Conservation (phyloP, 1,140 invertebrate genomes). For the Euwallacea fornicatus region DNA sequence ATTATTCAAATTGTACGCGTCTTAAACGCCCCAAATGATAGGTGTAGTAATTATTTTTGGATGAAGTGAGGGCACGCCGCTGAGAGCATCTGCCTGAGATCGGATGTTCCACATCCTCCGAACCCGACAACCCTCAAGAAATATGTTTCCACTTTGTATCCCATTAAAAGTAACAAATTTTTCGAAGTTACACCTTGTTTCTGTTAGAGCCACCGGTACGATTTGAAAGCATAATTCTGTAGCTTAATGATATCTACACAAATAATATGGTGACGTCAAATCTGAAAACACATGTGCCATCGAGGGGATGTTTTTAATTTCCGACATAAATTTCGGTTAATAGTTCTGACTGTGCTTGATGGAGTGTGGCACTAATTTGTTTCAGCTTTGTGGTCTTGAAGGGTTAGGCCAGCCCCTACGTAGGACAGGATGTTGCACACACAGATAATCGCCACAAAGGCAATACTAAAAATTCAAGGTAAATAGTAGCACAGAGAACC, state of each 20-base stretch:
- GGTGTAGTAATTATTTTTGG: not conserved
- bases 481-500: not conserved
- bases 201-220: not conserved
- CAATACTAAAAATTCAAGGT: too few relatives aligned
- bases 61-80: constrained; percentile 8
- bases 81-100: constrained; percentile 11
- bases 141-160: constrained; percentile 24
- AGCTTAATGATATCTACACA: not conserved
- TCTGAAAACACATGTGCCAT: not conserved
- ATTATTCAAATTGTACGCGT: not conserved
- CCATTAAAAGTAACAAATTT: constrained; percentile 23
- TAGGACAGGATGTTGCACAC: not conserved
- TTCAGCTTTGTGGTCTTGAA: not conserved
- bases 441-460: not conserved
- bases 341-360: not conserved
- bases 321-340: not conserved
- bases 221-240: constrained; percentile 4
- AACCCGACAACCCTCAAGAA: constrained; percentile 3
- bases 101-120: constrained; percentile 19
- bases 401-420: not conserved
- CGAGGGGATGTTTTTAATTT: not conserved
- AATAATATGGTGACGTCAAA: not conserved
- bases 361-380: constrained; percentile 6
- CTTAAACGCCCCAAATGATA: not conserved
- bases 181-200: constrained; percentile 17